Base-by-base conservation (phyloP, 2,888 invertebrate species). In the Drosophila eohydei region DNA sequence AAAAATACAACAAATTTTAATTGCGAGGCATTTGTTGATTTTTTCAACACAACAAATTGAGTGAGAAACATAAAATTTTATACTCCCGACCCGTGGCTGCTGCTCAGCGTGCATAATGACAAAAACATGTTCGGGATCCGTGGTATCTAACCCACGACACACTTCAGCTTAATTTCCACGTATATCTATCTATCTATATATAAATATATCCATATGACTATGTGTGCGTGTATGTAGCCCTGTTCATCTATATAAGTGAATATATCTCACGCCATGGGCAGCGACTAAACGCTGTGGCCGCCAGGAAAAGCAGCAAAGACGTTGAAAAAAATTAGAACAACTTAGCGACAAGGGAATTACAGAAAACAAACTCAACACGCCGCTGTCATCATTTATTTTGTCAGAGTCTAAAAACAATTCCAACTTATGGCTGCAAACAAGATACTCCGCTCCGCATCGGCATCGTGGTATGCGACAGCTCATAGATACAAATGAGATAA, bases 351-450 rank as follows among this genome's bases (percentile, higher is more conserved):
- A 65, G 71, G 78, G 72, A 78, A 68, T 79, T 67, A 80, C 55
- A 59, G 78, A 76, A 61, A 76, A 76, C 64, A 70, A 79, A 74
- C 78, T 80, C 71, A 78, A 80, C 80, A 68, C 77, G 84, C 78
- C 74, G 86, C 87, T 89, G 86, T 89, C 90, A 89, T 89, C 90
- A 87, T 87, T 87, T 87, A 89, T 87, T 87, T 85, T 85, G 85
- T 89, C 88, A 72, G 83, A 64, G 71, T 78, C 78, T 80, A 83
- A 83, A 79, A 84, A 84, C 89, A 84, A 87, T 87, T 87, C 65
- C 88, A 83, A 83, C 81, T 86, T 88, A 88, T 88, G 86, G 81
- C 88, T 88, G 63, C 88, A 83, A 84, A 89, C 82, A 85, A 89
- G 85, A 84, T 59, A 81, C 67, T 58, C 73, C 72, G 78, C 50